Conservation (phyloP, 2,797 vertebrate species). For the Mormyrops boulengeri region DNA sequence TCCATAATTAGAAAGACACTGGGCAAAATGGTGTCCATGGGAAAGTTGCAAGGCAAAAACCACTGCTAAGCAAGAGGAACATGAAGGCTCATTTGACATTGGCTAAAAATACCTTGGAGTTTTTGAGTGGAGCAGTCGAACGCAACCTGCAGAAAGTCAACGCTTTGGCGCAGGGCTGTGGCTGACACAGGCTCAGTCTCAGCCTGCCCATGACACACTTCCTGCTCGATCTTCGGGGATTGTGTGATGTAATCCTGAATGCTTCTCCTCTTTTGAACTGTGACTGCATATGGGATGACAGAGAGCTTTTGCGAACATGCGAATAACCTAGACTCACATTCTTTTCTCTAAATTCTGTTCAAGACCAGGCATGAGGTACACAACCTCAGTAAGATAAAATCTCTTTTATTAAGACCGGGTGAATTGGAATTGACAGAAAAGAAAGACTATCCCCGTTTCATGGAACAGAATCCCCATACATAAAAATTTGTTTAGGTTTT, state of each 20-base stretch:
- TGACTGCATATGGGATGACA: background rate
- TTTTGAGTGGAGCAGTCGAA: slow-evolving; percentile 70
- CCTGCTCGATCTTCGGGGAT: background rate
- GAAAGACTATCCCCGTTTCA: background rate
- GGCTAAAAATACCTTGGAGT: slow-evolving; percentile 51
- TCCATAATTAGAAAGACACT: too few relatives aligned
- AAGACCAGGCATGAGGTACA: background rate
- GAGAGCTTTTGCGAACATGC: background rate
- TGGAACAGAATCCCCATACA: background rate
- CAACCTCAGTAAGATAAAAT: background rate
- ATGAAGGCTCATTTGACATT: too few relatives aligned
- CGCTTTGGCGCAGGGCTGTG: slow-evolving; percentile 61
- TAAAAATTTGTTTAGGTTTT: background rate
- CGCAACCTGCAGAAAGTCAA: slow-evolving; percentile 82
- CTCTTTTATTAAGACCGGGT: background rate
- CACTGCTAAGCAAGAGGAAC: too few relatives aligned
- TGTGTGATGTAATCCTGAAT: background rate
- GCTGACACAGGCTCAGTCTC: slow-evolving; percentile 40
- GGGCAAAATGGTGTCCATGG: too few relatives aligned
- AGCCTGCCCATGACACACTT: background rate
- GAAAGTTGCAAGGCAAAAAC: too few relatives aligned
- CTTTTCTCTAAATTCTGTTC: background rate
- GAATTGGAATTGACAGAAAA: background rate
- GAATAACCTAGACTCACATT: background rate
- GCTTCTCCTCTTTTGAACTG: background rate